These are phyloP conservation scores for Entomyzon cyanotis DNA, from an alignment of 2,113 vertebrate species.

Conservation along the genomic window DNA sequence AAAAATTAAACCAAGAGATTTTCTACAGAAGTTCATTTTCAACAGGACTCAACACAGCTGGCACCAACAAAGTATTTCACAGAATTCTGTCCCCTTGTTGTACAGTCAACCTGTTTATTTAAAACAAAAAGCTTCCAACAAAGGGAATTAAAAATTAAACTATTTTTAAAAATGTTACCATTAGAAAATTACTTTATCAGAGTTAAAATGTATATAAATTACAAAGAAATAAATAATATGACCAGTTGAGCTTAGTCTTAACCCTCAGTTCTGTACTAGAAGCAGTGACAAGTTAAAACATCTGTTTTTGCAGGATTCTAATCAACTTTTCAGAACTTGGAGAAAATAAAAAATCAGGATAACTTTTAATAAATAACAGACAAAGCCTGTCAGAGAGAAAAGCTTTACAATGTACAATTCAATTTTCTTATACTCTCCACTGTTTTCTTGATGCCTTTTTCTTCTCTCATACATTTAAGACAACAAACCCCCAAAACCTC, in stretches of 20 bases:
- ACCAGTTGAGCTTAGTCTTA: neutral
- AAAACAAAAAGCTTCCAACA: constrained; percentile 21
- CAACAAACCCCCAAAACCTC: neutral
- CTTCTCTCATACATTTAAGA: neutral
- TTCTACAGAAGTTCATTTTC: neutral
- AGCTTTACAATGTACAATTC: neutral
- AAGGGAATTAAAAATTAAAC: neutral
- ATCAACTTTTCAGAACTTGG: neutral
- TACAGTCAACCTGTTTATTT: neutral
- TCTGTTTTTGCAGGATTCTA: neutral
- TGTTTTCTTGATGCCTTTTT: neutral
- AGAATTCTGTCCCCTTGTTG: neutral
- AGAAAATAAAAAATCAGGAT: neutral
- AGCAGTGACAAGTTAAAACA: neutral
- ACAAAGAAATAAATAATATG: neutral
- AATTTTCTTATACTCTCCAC: neutral
- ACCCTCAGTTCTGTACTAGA: neutral
- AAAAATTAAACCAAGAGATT: neutral
- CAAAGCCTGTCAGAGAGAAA: neutral
- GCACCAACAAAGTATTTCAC: neutral
- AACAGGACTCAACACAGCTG: neutral
- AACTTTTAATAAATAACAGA: neutral
- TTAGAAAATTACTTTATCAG: neutral
- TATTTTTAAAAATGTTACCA: neutral
- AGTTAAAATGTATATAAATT: neutral